A percentile compares a stretch with the other conserved stretches of the same genome.
Conservation (phyloP, 2,113 vertebrate species). For the Varanus komodoensis region DNA sequence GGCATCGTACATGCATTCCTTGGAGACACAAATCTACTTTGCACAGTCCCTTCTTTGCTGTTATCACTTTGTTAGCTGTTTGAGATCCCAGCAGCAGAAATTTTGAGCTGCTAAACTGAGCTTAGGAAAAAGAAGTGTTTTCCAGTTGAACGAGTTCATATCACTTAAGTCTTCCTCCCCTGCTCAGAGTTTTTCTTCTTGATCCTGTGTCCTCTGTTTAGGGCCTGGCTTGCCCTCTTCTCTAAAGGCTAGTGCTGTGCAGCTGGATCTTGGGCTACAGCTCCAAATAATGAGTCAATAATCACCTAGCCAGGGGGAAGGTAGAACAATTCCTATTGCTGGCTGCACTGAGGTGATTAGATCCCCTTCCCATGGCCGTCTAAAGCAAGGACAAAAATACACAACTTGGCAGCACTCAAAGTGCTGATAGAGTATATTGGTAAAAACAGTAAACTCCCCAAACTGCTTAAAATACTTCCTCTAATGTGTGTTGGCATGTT, state of each 20-base stretch:
- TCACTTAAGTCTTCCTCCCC: conserved; percentile 34
- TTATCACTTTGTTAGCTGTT: conserved; percentile 43
- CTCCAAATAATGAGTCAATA: conserved; percentile 77
- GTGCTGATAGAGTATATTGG: conserved; percentile 53
- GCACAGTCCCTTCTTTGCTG: conserved; percentile 19
- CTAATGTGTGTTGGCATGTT: conserved; percentile 54
- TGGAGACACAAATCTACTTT: conserved; percentile 47
- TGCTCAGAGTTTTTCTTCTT: conserved; percentile 27
- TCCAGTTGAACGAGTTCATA: conserved; percentile 33
- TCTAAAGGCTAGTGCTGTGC: conserved; percentile 34
- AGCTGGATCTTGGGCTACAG: conserved; percentile 59
- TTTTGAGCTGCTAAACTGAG: conserved; percentile 39
- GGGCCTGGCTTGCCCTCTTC: conserved; percentile 42
- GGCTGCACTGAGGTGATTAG: conserved; percentile 51
- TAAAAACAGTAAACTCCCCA: conserved; percentile 36
- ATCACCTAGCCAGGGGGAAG: conserved; percentile 56
- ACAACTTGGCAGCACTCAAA: conserved; percentile 60
- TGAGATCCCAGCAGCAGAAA: conserved; percentile 47
- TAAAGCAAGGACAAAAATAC: conserved; percentile 61
- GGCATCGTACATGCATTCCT: conserved; percentile 18
- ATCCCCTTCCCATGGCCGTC: conserved; percentile 53
- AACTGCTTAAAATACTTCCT: conserved; percentile 56
- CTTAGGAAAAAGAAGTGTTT: conserved; percentile 8
- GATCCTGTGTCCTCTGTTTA: conserved; percentile 52
- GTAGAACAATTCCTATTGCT: conserved; percentile 55